Evolutionary conservation across 2,113 vertebrate species (phyloP).

Genomic region (Calypte anna): DNA sequence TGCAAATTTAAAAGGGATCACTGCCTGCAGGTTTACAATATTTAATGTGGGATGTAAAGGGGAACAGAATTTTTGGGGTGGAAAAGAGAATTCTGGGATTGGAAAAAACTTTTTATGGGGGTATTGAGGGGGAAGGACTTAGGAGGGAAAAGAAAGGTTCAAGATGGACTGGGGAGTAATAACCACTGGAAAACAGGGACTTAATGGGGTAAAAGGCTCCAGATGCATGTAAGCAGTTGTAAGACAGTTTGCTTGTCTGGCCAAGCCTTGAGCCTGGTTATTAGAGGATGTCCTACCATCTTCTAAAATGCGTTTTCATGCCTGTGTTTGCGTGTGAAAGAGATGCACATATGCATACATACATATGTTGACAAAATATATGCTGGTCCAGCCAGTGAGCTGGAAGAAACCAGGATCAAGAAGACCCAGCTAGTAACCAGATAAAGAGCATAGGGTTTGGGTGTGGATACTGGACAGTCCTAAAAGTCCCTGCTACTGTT

Average conservation of each 20-base stretch:
- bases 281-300: background rate
- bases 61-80: background rate
- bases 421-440: background rate
- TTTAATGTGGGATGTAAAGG: background rate
- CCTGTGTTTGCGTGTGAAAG: background rate
- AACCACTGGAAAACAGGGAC: background rate
- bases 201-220: background rate
- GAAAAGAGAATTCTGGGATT: background rate
- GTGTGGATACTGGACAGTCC: too few species aligned
- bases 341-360: background rate
- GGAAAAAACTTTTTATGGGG: background rate
- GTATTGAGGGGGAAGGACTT: background rate
- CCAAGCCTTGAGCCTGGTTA: background rate
- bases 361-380: background rate
- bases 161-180: background rate
- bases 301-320: background rate
- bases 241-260: background rate
- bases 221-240: background rate
- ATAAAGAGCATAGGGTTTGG: background rate
- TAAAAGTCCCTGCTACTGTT: too few species aligned
- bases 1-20: background rate
- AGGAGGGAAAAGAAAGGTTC: background rate
- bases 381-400: background rate
- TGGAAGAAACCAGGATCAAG: background rate
- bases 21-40: background rate